Percentiles rank a stretch among this genome's conserved stretches.
Evolutionary conservation across 1,140 invertebrate species (phyloP).

Genomic region (Brachionus angularis): DNA sequence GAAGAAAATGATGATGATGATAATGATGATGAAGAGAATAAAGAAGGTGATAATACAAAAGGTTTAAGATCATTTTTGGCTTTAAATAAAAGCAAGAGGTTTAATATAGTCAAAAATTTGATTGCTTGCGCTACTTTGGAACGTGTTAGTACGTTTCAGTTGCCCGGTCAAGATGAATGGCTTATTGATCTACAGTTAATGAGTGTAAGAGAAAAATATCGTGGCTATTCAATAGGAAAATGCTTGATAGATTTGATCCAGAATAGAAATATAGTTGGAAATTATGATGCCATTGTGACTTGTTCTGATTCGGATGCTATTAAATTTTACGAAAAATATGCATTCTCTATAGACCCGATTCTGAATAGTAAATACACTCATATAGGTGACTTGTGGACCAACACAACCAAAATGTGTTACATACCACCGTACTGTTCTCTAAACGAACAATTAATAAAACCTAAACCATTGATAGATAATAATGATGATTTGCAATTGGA

Average conservation of each 20-base stretch:
- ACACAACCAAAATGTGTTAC: conserved; percentile 36
- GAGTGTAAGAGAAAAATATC: conserved; percentile 7
- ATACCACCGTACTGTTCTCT: neutral
- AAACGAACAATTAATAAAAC: neutral
- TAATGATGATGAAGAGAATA: neutral
- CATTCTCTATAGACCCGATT: conserved; percentile 10
- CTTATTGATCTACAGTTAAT: conserved; percentile 20
- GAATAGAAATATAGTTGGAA: conserved; percentile 9
- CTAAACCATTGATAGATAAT: neutral
- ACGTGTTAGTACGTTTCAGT: neutral
- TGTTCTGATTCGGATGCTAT: conserved; percentile 23
- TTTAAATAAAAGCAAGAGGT: neutral
- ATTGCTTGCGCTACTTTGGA: conserved; percentile 25
- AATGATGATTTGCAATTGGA: neutral
- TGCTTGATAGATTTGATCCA: conserved; percentile 16
- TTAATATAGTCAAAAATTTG: neutral
- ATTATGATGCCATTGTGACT: conserved; percentile 38
- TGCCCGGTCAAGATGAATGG: neutral
- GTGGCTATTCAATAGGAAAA: conserved; percentile 32
- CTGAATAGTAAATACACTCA: conserved; percentile 35
- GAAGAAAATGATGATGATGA: conserved; percentile 1
- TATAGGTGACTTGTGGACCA: conserved; percentile 33
- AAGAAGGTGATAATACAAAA: neutral
- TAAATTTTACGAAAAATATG: conserved; percentile 35
- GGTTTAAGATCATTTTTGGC: conserved; percentile 24